Conservation (phyloP, 2,113 vertebrate species). For the Sigmodon hispidus region DNA sequence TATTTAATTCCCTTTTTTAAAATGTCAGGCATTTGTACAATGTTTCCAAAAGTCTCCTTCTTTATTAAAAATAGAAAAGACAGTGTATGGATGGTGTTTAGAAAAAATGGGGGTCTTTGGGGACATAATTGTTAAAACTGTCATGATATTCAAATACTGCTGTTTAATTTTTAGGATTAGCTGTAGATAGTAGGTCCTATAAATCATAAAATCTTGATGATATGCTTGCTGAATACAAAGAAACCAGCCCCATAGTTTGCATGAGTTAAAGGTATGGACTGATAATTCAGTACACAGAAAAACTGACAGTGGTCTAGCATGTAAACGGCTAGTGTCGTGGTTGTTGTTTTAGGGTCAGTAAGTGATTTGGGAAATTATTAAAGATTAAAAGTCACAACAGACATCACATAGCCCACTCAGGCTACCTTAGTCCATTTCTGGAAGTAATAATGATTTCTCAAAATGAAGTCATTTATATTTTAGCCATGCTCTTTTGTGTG, state of each 20-base stretch:
- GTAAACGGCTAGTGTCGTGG: not conserved
- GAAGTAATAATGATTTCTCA: conserved; percentile 49
- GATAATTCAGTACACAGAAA: not conserved
- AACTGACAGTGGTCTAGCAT: not conserved
- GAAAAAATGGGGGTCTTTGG: not conserved
- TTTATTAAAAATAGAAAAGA: not conserved
- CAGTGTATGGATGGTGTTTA: not conserved
- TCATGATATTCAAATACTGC: conserved; percentile 14
- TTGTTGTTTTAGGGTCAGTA: not conserved
- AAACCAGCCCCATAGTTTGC: not conserved
- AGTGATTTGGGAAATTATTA: conserved; percentile 1
- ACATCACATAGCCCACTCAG: not conserved
- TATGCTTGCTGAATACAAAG: not conserved
- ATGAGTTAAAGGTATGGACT: not conserved
- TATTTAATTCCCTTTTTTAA: not conserved
- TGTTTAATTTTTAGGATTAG: conserved; percentile 1
- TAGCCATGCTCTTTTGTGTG: conserved; percentile 49
- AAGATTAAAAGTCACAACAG: conserved; percentile 39
- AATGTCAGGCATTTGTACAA: not conserved
- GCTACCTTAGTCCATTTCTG: conserved; percentile 16
- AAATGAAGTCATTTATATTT: conserved; percentile 71
- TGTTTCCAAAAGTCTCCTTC: conserved; percentile 3
- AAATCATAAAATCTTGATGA: not conserved
- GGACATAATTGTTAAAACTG: conserved; percentile 12
- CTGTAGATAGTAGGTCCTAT: not conserved